Evolutionary conservation across 2,888 invertebrate genomes (phyloP).

Genomic region (Acanthoscelides obtectus): DNA sequence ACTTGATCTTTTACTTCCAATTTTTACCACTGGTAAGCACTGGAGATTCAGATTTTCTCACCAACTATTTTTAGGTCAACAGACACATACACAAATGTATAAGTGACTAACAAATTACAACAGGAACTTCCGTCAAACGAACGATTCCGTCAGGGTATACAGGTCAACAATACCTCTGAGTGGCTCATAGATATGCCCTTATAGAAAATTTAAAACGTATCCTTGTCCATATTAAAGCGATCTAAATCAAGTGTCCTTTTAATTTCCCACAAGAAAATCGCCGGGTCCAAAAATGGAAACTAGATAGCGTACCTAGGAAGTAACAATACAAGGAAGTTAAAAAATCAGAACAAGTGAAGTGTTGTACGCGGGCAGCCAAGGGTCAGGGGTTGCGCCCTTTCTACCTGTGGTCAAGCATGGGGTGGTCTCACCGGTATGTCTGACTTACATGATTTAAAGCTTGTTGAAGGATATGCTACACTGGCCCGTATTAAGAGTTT

Average conservation of each 20-base stretch:
- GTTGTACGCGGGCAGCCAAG: slow-evolving; percentile 14
- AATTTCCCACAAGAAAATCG: not conserved
- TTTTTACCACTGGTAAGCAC: too few relatives aligned
- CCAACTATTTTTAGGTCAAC: too few relatives aligned
- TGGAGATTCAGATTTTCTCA: too few relatives aligned
- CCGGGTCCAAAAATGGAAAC: not conserved
- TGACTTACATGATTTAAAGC: slow-evolving; percentile 18
- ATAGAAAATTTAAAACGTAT: not conserved
- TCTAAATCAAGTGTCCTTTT: not conserved
- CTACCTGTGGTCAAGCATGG: not conserved
- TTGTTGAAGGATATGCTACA: slow-evolving; percentile 14
- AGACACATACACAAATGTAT: too few relatives aligned
- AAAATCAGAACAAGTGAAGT: not conserved
- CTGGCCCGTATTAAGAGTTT: slow-evolving; percentile 8
- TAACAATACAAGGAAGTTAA: not conserved
- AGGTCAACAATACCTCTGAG: not conserved
- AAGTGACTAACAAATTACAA: not conserved
- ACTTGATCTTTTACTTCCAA: too few relatives aligned
- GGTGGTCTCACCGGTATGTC: not conserved
- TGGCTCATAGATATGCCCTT: not conserved
- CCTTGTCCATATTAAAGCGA: not conserved
- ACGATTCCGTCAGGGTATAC: not conserved
- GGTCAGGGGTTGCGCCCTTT: slow-evolving; percentile 17
- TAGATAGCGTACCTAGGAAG: not conserved
- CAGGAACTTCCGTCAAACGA: not conserved